Evolutionary conservation across 1,140 invertebrate species (phyloP), one percentile per base, ranked within the genome.

Genomic region (Bemisia tabaci): DNA sequence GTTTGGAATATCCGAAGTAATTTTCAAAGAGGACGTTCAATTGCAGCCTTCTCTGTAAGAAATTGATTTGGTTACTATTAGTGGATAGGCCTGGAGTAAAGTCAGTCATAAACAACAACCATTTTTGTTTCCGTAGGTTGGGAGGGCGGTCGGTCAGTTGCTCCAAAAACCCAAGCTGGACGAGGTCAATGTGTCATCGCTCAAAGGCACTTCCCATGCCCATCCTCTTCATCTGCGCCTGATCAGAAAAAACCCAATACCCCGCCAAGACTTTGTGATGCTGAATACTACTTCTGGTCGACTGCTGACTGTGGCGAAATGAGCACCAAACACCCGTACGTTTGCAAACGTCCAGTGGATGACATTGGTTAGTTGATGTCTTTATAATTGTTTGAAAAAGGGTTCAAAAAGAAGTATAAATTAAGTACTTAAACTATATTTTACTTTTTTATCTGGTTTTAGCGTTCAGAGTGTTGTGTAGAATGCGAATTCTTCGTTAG

Each of bases 281-380:
- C 79, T 23, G 80, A 82, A 70, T 83, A 83, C 67, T 83, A 79
- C 72, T 83, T 81, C 67, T 83, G 82, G 82, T 77, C 79, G 22
- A 69, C 74, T 2, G 80, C 81, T 61, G 79, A 82, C 66, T 83
- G 82, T 66, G 73, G 72, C 2, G 68, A 72, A 12, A 75, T 76
- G 24, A 73, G 71, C 23, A 76, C 79, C 23, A 77, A 74, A 23
- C 77, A 82, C 63, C 77, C 78, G 2, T 82, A 78, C 63, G 72
- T 83, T 65, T 83, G 82, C 71, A 75, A 83, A 71, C 78, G 78
- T 65, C 72, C 75, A 25, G 78, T 79, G 62, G 74, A 79, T 59
- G 76, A 82, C 60, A 81, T 82, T 66, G 80, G 81, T 81, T 65
- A 73, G 67, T 63, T 26, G 21, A n/a, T n/a, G n/a, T n/a, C n/a